These are phyloP conservation scores for Rhysida immarginata DNA, from an alignment of 1,140 invertebrate species.

Conservation along the genomic window DNA sequence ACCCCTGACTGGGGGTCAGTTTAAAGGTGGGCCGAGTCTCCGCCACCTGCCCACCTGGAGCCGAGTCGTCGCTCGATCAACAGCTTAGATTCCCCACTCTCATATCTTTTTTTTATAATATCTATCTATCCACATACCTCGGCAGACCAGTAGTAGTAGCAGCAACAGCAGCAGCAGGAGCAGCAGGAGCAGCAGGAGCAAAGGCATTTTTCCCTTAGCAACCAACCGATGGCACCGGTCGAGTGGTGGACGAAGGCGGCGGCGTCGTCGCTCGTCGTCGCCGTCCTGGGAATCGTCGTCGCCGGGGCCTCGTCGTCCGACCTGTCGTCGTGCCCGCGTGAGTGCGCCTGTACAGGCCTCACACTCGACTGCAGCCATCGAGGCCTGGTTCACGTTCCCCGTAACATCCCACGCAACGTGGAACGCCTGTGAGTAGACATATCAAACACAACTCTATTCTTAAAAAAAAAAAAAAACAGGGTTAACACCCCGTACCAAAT, in stretches of 20 bases:
- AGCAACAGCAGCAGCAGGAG: background rate
- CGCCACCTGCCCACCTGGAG: too few species aligned
- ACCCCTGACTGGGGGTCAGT: too few species aligned
- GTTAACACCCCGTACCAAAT: too few species aligned
- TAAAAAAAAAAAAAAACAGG: too few species aligned
- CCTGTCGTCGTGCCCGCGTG: conserved; percentile 48
- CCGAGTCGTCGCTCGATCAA: too few species aligned
- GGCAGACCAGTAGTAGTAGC: too few species aligned
- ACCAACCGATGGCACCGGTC: background rate
- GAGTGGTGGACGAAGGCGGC: background rate
- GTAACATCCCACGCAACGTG: conserved; percentile 51
- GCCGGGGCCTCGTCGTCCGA: background rate
- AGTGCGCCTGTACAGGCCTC: conserved; percentile 56
- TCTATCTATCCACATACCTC: too few species aligned
- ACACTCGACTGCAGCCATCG: conserved; percentile 66
- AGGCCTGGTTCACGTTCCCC: conserved; percentile 57
- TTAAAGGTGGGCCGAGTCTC: too few species aligned
- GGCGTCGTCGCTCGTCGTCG: background rate
- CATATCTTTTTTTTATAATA: too few species aligned
- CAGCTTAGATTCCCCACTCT: too few species aligned
- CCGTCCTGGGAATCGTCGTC: background rate
- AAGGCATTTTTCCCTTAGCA: background rate
- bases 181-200: background rate
- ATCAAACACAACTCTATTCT: too few species aligned
- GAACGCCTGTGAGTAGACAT: conserved; percentile 71